A percentile compares a stretch with the other conserved stretches of the same genome.
Conservation (phyloP, 2,797 vertebrate species). For the Kryptopterus vitreolus region DNA sequence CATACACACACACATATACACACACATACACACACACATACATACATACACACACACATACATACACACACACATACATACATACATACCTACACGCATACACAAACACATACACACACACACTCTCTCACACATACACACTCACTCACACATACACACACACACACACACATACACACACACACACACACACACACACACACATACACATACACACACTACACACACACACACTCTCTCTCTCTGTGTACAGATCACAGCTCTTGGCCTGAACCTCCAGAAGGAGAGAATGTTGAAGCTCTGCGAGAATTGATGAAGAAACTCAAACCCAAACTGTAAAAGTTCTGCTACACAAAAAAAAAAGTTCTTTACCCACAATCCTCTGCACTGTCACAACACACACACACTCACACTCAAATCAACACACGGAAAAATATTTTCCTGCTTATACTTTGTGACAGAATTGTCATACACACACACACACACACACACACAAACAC, state of each 20-base stretch:
- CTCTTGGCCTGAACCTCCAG: conserved; percentile 80
- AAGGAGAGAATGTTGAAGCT: conserved; percentile 78
- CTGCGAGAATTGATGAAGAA: conserved; percentile 70
- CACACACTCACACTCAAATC: not conserved
- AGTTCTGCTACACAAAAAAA: too few relatives aligned
- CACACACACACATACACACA: not conserved
- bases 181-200: not conserved
- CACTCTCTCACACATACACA: not conserved
- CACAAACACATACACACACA: not conserved
- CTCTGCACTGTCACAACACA: not conserved
- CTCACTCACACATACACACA: not conserved
- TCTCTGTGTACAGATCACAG: conserved; percentile 76
- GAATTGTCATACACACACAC: not conserved
- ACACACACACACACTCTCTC: conserved; percentile 2
- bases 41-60: too few relatives aligned
- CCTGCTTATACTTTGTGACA: not conserved
- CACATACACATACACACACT: too few relatives aligned
- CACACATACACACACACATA: too few relatives aligned
- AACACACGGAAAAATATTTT: not conserved
- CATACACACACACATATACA: too few relatives aligned
- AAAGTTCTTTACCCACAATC: too few relatives aligned
- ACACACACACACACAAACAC: not conserved
- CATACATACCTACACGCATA: too few relatives aligned
- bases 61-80: too few relatives aligned
- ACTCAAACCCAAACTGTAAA: conserved; percentile 71